Conservation (phyloP, 1,140 invertebrate species). For the Maniola jurtina region DNA sequence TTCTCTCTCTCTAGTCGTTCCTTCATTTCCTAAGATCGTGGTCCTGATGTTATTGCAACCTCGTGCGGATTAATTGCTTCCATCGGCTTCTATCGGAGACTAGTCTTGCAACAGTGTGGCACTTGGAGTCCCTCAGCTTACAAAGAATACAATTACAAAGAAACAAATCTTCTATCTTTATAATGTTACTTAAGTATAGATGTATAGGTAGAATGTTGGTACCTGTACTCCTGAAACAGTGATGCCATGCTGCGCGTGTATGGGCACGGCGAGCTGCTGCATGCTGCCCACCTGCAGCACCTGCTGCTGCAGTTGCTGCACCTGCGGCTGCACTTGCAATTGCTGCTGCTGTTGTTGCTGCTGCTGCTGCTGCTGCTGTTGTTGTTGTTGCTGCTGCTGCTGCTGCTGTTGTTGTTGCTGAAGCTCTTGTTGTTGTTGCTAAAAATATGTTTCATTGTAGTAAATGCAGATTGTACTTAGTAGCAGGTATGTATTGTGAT, state of each 20-base stretch:
- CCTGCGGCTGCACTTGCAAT: conserved; percentile 51
- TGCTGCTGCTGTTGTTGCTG: conserved; percentile 45
- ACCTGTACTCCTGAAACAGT: conserved; percentile 51
- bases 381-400: conserved; percentile 53
- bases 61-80: too few species aligned
- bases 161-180: background rate
- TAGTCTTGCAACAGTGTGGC: too few species aligned
- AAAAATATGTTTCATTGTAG: background rate
- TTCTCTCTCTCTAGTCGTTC: too few species aligned
- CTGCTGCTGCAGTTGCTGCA: conserved; percentile 56
- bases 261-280: conserved; percentile 68
- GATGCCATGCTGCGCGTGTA: conserved; percentile 62
- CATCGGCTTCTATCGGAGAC: too few species aligned
- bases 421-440: conserved; percentile 40
- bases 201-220: background rate
- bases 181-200: too few species aligned
- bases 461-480: too few species aligned
- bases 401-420: conserved; percentile 53
- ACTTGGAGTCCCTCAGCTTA: too few species aligned
- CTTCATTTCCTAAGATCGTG: too few species aligned
- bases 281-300: conserved; percentile 65
- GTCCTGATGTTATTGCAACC: too few species aligned
- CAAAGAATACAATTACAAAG: too few species aligned
- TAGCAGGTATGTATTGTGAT: too few species aligned
- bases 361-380: conserved; percentile 44